Conservation (phyloP, 1,140 invertebrate species). For the Drosophila bocki region DNA sequence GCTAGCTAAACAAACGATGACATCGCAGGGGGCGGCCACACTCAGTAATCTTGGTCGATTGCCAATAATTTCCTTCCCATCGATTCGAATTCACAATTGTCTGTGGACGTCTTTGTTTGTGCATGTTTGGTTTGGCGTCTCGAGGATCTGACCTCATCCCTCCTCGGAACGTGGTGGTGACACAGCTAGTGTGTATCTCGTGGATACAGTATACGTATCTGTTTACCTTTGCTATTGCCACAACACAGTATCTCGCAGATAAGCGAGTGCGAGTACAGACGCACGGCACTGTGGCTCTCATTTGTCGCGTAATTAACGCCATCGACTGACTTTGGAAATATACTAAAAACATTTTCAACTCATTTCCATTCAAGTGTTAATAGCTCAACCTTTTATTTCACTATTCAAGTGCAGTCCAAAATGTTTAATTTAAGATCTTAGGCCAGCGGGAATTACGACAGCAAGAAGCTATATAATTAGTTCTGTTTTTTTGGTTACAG, state of each 20-base stretch:
- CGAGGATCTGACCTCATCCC: constrained; percentile 20
- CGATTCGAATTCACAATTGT: constrained; percentile 63
- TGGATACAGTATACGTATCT: constrained; percentile 20
- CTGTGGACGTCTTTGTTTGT: constrained; percentile 19
- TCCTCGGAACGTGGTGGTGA: constrained; percentile 12
- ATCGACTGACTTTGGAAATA: constrained; percentile 11
- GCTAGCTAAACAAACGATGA: constrained; percentile 41
- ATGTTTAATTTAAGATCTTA: constrained; percentile 19
- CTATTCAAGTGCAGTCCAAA: constrained; percentile 7
- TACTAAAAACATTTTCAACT: background rate
- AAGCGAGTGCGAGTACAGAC: constrained; percentile 19
- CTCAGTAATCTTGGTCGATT: constrained; percentile 59
- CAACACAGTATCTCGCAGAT: constrained; percentile 24
- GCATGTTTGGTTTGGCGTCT: constrained; percentile 11
- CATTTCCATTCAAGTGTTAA: constrained; percentile 14
- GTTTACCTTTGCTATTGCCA: constrained; percentile 38
- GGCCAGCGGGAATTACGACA: background rate
- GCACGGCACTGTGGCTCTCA: constrained; percentile 9
- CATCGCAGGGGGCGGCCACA: constrained; percentile 19
- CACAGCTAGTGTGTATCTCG: constrained; percentile 13
- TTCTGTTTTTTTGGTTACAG: constrained; percentile 20
- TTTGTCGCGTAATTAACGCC: constrained; percentile 31
- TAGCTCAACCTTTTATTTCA: background rate
- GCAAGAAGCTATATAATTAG: constrained; percentile 6
- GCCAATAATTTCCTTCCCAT: constrained; percentile 68